These are phyloP conservation scores for Menidia beryllina DNA, from an alignment of 2,113 vertebrate species.

Conservation along the genomic window DNA sequence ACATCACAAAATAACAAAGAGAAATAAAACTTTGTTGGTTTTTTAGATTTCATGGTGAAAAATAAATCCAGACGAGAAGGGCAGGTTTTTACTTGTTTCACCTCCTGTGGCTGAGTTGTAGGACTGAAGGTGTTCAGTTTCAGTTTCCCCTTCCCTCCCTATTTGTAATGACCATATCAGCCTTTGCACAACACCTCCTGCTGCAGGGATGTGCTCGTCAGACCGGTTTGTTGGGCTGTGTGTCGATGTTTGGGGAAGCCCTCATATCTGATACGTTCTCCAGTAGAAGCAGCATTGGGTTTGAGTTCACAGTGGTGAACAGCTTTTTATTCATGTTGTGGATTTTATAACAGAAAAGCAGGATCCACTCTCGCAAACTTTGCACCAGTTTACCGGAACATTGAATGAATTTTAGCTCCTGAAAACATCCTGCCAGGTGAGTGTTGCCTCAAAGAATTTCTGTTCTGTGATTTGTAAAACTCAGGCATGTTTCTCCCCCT, in stretches of 20 bases:
- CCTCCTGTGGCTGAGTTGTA: conserved; percentile 2
- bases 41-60: not conserved
- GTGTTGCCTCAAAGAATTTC: conserved; percentile 14
- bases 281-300: conserved; percentile 1
- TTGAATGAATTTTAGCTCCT: conserved; percentile 20
- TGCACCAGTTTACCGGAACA: not conserved
- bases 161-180: conserved; percentile 23
- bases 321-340: not conserved
- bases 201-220: conserved; percentile 45
- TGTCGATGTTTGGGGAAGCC: not conserved
- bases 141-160: conserved; percentile 40
- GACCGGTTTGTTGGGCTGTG: conserved; percentile 57
- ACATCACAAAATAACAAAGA: not conserved
- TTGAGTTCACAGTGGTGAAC: not conserved
- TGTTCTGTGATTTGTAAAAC: not conserved
- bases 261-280: not conserved
- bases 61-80: not conserved
- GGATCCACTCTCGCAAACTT: not conserved
- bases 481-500: not conserved
- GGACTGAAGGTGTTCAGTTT: conserved; percentile 60
- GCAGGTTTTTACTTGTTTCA: conserved; percentile 52
- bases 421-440: conserved; percentile 49
- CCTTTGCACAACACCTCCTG: conserved; percentile 34
- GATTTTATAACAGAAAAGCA: not conserved
- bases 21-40: too few relatives aligned